phyloP scores from a whole-genome alignment of 2,888 invertebrate genomes.

The Athetis lepigone region DNA sequence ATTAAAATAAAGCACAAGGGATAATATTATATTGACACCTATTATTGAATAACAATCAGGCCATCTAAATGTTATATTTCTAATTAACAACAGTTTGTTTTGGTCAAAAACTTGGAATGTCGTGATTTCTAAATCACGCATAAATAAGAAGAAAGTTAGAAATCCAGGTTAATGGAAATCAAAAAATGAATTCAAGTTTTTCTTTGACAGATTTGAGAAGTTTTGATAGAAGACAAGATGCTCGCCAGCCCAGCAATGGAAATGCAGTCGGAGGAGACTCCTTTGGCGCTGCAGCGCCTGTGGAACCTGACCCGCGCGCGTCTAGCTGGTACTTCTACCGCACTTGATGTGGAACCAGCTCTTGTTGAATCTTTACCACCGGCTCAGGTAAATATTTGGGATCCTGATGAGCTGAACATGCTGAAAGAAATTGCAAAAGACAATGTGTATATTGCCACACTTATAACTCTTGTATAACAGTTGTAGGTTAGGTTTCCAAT shows the following conservation, averaged over 20 bases:
- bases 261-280: conserved; percentile 88
- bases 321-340: conserved; percentile 85
- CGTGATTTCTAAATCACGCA: conserved; percentile 30
- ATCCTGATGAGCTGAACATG: no score
- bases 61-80: conserved; percentile 5
- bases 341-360: conserved; percentile 81
- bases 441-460: no score
- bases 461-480: no score
- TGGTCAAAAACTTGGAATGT: conserved; percentile 20
- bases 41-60: conserved; percentile 15
- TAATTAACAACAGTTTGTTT: conserved; percentile 6
- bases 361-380: conserved; percentile 84
- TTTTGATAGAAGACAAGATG: conserved; percentile 74
- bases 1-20: conserved; percentile 11
- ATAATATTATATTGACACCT: conserved; percentile 14
- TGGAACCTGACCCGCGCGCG: conserved; percentile 89
- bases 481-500: no score
- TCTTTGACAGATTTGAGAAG: conserved; percentile 55
- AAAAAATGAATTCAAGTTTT: conserved; percentile 6
- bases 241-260: conserved; percentile 90
- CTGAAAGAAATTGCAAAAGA: no score
- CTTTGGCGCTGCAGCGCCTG: conserved; percentile 86
- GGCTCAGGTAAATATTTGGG: conserved; percentile 79
- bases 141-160: conserved; percentile 35
- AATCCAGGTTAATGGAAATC: conserved; percentile 7